phyloP scores from a whole-genome alignment of 2,888 invertebrate genomes.

The Pherbina coryleti region DNA sequence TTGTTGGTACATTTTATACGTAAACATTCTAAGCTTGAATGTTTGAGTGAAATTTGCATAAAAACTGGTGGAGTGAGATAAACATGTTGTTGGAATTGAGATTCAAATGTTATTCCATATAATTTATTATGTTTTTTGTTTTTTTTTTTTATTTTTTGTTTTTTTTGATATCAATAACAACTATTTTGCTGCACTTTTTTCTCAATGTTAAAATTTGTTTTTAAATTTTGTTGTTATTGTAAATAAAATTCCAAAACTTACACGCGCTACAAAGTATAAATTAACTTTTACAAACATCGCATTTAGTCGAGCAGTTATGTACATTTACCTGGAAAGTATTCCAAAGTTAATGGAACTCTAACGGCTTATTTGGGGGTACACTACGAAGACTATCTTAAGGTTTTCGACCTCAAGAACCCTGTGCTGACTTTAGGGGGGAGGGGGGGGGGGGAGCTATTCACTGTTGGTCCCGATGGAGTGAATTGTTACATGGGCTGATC shows the following conservation, averaged over 20 bases:
- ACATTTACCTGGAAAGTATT: too few species aligned
- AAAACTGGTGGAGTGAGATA: constrained; percentile 29
- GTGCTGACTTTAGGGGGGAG: too few species aligned
- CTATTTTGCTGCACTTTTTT: not conserved
- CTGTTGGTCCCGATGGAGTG: too few species aligned
- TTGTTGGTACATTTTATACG: not conserved
- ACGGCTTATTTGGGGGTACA: too few species aligned
- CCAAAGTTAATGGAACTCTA: too few species aligned
- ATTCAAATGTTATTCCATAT: not conserved
- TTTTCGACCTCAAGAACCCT: too few species aligned
- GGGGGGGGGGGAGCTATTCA: too few species aligned
- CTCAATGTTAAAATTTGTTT: not conserved
- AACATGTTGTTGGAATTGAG: not conserved
- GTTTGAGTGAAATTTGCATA: constrained; percentile 5
- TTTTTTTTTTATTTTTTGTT: too few species aligned
- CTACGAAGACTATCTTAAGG: too few species aligned
- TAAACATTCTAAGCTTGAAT: not conserved
- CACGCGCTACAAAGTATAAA: not conserved
- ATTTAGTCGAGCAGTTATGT: too few species aligned
- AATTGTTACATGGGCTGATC: too few species aligned
- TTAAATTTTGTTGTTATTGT: not conserved
- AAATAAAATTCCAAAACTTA: not conserved
- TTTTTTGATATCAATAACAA: not conserved
- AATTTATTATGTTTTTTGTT: not conserved
- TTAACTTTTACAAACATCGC: not conserved